phyloP scores from a whole-genome alignment of 2,888 invertebrate species.

The Steinernema scapterisci region DNA sequence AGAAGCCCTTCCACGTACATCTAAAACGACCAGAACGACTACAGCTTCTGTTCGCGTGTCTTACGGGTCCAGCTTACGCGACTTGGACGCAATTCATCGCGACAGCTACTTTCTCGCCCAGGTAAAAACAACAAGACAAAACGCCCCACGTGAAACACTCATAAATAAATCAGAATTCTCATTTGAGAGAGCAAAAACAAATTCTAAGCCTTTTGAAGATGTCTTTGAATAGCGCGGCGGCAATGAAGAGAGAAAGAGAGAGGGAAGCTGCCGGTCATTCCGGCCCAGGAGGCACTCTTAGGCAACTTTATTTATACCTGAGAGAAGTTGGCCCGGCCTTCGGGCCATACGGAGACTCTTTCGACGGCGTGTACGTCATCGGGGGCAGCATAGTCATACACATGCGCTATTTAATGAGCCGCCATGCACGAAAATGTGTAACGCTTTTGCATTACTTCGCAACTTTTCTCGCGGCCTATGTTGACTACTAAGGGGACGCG shows the following conservation, averaged over 20 bases:
- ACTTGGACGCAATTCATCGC: neutral
- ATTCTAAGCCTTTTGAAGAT: neutral
- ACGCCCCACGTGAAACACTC: constrained; percentile 24
- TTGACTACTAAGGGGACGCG: neutral
- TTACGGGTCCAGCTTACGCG: constrained; percentile 3
- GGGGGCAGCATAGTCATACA: constrained; percentile 17
- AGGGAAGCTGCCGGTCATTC: neutral
- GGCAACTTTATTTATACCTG: constrained; percentile 33
- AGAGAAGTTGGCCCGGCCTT: constrained; percentile 16
- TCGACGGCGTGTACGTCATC: constrained; percentile 11
- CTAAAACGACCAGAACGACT: constrained; percentile 8
- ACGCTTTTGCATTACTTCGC: constrained; percentile 26
- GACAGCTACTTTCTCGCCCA: constrained; percentile 1
- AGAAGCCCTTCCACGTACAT: constrained; percentile 14
- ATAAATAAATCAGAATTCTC: constrained; percentile 11
- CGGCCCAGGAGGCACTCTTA: neutral
- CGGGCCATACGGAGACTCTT: neutral
- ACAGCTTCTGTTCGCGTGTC: neutral
- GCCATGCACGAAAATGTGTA: constrained; percentile 11
- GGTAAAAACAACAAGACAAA: constrained; percentile 27
- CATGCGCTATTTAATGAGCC: constrained; percentile 1
- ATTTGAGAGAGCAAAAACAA: constrained; percentile 14
- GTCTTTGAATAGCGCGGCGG: neutral
- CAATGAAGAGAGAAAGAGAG: neutral
- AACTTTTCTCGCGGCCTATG: neutral